These are phyloP conservation scores for Neoniphon sammara DNA, from an alignment of 2,797 vertebrate species.

Conservation along the genomic window DNA sequence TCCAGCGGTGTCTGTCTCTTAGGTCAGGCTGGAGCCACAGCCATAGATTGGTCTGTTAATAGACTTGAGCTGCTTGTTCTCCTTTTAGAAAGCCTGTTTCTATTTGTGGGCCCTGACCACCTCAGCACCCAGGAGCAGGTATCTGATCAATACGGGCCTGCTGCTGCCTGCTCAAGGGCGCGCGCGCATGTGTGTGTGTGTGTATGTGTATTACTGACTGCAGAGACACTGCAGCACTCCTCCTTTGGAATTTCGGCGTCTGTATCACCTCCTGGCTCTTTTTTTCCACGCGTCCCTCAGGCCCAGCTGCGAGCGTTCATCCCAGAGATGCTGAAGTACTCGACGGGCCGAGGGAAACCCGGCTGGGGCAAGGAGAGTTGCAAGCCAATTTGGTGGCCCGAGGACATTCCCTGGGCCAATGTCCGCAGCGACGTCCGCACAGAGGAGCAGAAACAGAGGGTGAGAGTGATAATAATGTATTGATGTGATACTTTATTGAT, in stretches of 20 bases:
- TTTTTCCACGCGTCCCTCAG: slow-evolving; percentile 70
- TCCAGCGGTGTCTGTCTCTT: slow-evolving; percentile 53
- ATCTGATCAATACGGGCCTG: slow-evolving; percentile 68
- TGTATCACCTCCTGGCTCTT: background rate
- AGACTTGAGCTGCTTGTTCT: slow-evolving; percentile 58
- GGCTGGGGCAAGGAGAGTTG: slow-evolving; percentile 99
- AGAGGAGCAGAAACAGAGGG: slow-evolving; percentile 97
- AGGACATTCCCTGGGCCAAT: slow-evolving; percentile 99
- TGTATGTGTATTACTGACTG: background rate
- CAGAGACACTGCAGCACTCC: slow-evolving; percentile 28
- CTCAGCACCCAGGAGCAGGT: slow-evolving; percentile 60
- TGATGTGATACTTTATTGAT: background rate
- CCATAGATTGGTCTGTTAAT: slow-evolving; percentile 76
- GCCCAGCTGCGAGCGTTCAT: slow-evolving; percentile 98
- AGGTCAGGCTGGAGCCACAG: slow-evolving; percentile 69
- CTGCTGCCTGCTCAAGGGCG: slow-evolving; percentile 67
- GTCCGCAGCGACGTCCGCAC: slow-evolving; percentile 97
- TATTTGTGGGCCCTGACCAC: slow-evolving; percentile 68
- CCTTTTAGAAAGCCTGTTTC: slow-evolving; percentile 70
- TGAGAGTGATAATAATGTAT: slow-evolving; percentile 61
- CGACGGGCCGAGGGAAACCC: slow-evolving; percentile 96
- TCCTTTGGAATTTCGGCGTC: slow-evolving; percentile 16
- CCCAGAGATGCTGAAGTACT: slow-evolving; percentile 99
- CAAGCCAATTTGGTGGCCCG: slow-evolving; percentile 98
- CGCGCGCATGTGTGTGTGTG: slow-evolving; percentile 17